Evolutionary conservation across 1,140 invertebrate genomes (phyloP), one percentile per base, ranked within the genome.

Genomic region (Leguminivora glycinivorella): DNA sequence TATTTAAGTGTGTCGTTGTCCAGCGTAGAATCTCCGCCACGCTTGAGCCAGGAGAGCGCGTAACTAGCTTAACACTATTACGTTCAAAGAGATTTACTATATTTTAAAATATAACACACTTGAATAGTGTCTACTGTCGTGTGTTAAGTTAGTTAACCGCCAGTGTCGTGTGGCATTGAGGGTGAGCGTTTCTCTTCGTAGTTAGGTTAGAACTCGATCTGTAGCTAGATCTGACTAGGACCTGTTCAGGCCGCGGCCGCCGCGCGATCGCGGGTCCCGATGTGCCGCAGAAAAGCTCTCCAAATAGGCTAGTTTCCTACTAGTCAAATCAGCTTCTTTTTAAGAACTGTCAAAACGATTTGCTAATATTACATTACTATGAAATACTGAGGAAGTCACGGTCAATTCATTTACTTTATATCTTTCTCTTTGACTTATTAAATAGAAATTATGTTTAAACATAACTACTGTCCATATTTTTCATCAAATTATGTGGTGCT

Each of bases 211-310:
- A 67, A 72, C 73, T 71, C 63, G 73, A 78, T 80, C 76, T 74
- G 73, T 76, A 81, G 73, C 29, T 71, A 72, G 71, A 75, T 77
- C 71, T 73, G 72, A 70, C 73, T 78, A 78, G 76, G 67, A 70
- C 71, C 72, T 69, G 76, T 73, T 68, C 40, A 52, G 72, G 71
- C 70, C 70, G 73, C 25, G 4, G 34, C 10, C 34, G 34, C 34
- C 24, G 56, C 19, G 19, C 56, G 56, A n/a, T 17, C 9, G 56
- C 19, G n/a, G n/a, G n/a, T n/a, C n/a, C 19, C 34, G 10, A 38
- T 12, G 34, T 38, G 10, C 2, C 10, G 14, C 3, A 38, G 34
- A 12, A 14, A 38, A 38, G 1, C 14, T 38, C 14, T 14, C 34
- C 2, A 14, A 10, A 38, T n/a, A n/a, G n/a, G n/a, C n/a, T n/a